These are phyloP conservation scores for Lamprologus sp. DNA, from an alignment of 2,113 vertebrate genomes.

Conservation along the genomic window DNA sequence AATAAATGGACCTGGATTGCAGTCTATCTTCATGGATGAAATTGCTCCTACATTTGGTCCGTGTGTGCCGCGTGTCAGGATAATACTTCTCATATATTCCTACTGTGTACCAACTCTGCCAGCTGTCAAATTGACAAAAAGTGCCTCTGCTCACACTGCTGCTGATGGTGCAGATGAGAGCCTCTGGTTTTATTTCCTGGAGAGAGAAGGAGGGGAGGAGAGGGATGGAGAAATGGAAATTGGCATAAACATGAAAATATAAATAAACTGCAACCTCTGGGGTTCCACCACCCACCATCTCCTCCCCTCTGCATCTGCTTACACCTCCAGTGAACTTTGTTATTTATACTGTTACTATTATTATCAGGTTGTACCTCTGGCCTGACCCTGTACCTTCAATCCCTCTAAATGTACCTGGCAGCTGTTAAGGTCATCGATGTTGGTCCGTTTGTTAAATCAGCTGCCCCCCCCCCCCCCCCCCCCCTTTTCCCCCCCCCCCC, in stretches of 20 bases:
- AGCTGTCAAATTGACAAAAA: conserved; percentile 55
- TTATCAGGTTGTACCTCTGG: background rate
- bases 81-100: conserved; percentile 19
- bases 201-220: background rate
- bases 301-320: conserved; percentile 31
- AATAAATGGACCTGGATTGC: conserved; percentile 14
- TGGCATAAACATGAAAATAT: conserved; percentile 38
- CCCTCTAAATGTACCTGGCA: background rate
- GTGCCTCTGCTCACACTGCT: conserved; percentile 27
- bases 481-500: no score
- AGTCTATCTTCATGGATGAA: conserved; percentile 29
- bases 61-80: background rate
- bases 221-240: conserved; percentile 16
- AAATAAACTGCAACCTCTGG: conserved; percentile 57
- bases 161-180: conserved; percentile 60
- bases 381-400: background rate
- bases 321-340: conserved; percentile 35
- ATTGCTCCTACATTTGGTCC: background rate
- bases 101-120: conserved; percentile 6
- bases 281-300: conserved; percentile 41
- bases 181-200: conserved; percentile 36
- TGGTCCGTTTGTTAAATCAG: background rate
- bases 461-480: background rate
- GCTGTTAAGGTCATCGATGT: conserved; percentile 1
- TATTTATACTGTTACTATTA: conserved; percentile 12